Conservation (phyloP, 1,140 invertebrate genomes). For the Plodia interpunctella region DNA sequence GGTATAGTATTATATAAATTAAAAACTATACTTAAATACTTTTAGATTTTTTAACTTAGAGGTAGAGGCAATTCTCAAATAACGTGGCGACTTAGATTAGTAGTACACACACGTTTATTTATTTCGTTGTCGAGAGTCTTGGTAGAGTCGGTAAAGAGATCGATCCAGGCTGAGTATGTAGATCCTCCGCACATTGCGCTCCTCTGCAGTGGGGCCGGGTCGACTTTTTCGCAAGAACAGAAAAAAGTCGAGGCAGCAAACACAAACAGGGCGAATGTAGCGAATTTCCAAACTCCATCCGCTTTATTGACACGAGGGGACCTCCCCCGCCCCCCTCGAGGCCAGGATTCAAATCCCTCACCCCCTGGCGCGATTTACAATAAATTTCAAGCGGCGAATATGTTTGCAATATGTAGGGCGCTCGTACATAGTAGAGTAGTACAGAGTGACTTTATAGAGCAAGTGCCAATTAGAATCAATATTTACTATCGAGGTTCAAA, state of each 20-base stretch:
- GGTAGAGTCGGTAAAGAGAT: too few species aligned
- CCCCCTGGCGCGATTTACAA: constrained; percentile 65
- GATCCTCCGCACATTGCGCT: neutral
- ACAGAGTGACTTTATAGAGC: constrained; percentile 37
- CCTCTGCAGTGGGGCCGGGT: neutral
- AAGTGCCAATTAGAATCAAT: too few species aligned
- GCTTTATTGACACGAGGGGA: constrained; percentile 61
- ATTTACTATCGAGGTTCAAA: too few species aligned
- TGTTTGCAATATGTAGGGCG: constrained; percentile 69
- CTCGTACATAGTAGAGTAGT: constrained; percentile 29
- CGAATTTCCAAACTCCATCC: constrained; percentile 71
- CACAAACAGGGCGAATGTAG: constrained; percentile 67
- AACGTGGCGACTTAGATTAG: too few species aligned
- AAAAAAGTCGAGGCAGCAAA: constrained; percentile 63
- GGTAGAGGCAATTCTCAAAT: too few species aligned
- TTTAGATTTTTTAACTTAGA: too few species aligned
- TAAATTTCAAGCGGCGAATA: constrained; percentile 72
- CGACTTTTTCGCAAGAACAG: constrained; percentile 39
- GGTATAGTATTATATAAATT: too few species aligned
- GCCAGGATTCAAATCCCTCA: constrained; percentile 51
- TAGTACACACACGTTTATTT: too few species aligned
- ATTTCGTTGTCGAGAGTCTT: too few species aligned
- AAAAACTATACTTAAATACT: too few species aligned
- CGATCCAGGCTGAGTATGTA: too few species aligned
- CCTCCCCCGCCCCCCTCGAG: neutral